Evolutionary conservation across 1,140 invertebrate genomes (phyloP).

Genomic region (Leptinotarsa defecta): DNA sequence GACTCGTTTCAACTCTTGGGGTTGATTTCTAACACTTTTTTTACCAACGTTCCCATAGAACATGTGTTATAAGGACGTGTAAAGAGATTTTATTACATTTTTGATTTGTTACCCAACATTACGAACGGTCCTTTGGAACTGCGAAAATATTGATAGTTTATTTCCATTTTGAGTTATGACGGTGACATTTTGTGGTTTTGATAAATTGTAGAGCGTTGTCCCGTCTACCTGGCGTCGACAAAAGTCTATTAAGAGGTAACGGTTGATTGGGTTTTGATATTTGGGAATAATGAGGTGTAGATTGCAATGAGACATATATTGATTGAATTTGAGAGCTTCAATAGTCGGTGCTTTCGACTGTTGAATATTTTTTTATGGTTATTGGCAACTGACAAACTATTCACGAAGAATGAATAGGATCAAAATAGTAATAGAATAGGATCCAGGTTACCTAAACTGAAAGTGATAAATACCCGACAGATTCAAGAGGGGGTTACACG

Average conservation of each 20-base stretch:
- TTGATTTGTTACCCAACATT: slow-evolving; percentile 39
- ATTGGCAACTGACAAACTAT: too few relatives aligned
- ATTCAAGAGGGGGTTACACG: too few relatives aligned
- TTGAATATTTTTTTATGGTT: too few relatives aligned
- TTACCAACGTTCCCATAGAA: slow-evolving; percentile 21
- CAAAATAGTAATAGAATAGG: too few relatives aligned
- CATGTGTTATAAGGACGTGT: slow-evolving; percentile 41
- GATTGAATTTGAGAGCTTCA: neutral
- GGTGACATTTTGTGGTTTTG: slow-evolving; percentile 35
- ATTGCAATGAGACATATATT: slow-evolving; percentile 4
- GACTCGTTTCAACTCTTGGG: neutral
- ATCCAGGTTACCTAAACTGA: too few relatives aligned
- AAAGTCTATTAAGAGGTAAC: slow-evolving; percentile 11
- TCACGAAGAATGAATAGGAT: too few relatives aligned
- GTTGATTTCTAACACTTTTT: slow-evolving; percentile 7
- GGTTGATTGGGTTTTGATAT: slow-evolving; percentile 11
- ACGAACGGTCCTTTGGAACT: slow-evolving; percentile 33
- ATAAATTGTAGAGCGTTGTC: slow-evolving; percentile 32
- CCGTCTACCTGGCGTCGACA: slow-evolving; percentile 1
- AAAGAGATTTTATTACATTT: slow-evolving; percentile 38
- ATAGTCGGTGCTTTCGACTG: neutral
- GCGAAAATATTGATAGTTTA: slow-evolving; percentile 38
- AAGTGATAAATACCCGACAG: too few relatives aligned
- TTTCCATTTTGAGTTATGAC: slow-evolving; percentile 26
- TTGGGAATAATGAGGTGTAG: neutral